Base-by-base conservation (phyloP, 2,888 invertebrate species). In the Lacanobia oleracea region DNA sequence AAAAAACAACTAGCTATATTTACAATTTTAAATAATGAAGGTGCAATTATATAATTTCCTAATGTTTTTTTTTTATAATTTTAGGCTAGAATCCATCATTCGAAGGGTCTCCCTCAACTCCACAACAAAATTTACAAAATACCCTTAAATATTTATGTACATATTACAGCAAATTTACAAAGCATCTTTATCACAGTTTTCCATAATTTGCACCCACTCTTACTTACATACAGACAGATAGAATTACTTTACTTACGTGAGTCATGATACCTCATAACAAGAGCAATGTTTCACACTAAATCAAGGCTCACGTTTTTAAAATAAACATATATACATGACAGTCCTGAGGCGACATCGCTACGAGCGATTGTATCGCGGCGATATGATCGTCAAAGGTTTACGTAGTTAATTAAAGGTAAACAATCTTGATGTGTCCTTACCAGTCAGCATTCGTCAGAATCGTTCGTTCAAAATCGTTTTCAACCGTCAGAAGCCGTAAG, bases 121-220 rank as follows among this genome's bases (percentile, higher is more conserved):
- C 51, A 70, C 56, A 61, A 65, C 27, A 60, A 50, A 63, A 77
- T 64, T 66, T 66, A 84, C 65, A 71, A 53, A 72, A 73, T 57
- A 65, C 6, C 45, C 61, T 77, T 74, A 77, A 33, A 61, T 80
- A 64, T 40, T 68, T 88, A 90, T 86, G 81, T 87, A 88, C 88
- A 88, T 82, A 86, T 86, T 81, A 86, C 83, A 90, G 91, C 92
- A 88, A 88, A 89, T 90, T 91, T 91, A 92, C 93, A 93, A 91
- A 92, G 89, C 91, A 83, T 89, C 80, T 90, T 87, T 94, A 94
- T 94, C 94, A 95, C 95, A 94, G 95, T 85, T 85, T 92, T 92
- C 88, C 92, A 93, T 92, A 90, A 89, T 91, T 91, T 91, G 90
- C 94, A 93, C 93, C 91, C 93, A 91, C 91, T 88, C 92, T 86